Conservation (phyloP, 2,113 vertebrate species). For the Varanus komodoensis region DNA sequence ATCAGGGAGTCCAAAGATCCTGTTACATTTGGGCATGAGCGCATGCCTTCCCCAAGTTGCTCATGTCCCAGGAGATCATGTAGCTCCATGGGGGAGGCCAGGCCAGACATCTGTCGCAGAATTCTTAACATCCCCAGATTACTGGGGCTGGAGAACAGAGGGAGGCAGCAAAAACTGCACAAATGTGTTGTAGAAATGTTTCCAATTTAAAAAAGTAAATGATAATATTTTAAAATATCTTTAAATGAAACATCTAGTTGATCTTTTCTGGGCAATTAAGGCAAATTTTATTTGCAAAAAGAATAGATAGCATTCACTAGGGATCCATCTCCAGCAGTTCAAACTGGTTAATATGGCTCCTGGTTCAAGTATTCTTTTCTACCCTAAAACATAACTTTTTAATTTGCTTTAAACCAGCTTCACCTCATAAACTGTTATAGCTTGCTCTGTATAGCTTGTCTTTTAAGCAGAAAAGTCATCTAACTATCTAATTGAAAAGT, state of each 20-base stretch:
- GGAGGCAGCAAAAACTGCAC: not conserved
- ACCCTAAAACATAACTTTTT: constrained; percentile 23
- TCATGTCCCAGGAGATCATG: not conserved
- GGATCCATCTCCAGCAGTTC: constrained; percentile 40
- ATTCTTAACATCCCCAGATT: not conserved
- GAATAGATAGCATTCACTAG: not conserved
- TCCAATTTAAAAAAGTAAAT: not conserved
- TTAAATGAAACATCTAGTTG: not conserved
- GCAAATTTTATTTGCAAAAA: not conserved
- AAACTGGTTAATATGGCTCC: constrained; percentile 66
- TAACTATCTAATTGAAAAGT: not conserved
- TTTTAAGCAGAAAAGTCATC: not conserved
- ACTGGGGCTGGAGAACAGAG: too few relatives aligned
- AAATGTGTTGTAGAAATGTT: not conserved
- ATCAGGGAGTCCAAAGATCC: not conserved
- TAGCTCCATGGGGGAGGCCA: not conserved
- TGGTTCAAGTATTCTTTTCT: constrained; percentile 40
- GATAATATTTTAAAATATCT: not conserved
- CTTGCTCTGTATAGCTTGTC: not conserved
- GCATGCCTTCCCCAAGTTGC: accelerated
- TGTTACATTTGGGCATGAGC: not conserved
- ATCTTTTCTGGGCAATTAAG: not conserved
- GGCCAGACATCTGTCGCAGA: not conserved
- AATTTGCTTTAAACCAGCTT: constrained; percentile 30
- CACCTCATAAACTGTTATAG: constrained; percentile 43